These are phyloP conservation scores for Phallusia fumigata DNA, from an alignment of 23 tunicate species.

Conservation along the genomic window DNA sequence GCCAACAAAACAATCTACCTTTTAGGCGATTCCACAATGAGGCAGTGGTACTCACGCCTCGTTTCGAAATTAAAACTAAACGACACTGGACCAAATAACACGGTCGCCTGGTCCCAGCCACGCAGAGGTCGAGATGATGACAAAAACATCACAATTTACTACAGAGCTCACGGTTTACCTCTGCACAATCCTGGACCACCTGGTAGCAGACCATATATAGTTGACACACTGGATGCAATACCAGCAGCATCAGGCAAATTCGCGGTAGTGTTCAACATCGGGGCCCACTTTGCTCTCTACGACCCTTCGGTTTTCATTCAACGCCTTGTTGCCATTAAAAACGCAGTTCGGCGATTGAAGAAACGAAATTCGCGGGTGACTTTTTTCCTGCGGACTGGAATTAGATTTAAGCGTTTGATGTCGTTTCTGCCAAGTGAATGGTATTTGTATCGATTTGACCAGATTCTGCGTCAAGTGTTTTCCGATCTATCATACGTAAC, in stretches of 20 bases:
- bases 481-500: not conserved
- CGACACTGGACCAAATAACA: constrained; percentile 28
- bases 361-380: constrained; percentile 14
- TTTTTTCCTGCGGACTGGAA: constrained; percentile 13
- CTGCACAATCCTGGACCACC: constrained; percentile 46
- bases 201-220: constrained; percentile 50
- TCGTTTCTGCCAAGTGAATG: constrained; percentile 16
- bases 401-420: not conserved
- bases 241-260: constrained; percentile 6
- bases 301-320: constrained; percentile 27
- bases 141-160: constrained; percentile 31
- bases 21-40: constrained; percentile 65
- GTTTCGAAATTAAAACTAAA: not conserved
- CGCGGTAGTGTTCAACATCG: constrained; percentile 36
- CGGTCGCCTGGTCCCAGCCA: constrained; percentile 38
- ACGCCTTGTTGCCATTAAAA: constrained; percentile 24
- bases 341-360: constrained; percentile 18
- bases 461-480: not conserved
- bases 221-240: constrained; percentile 18
- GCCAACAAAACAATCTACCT: constrained; percentile 26
- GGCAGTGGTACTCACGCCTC: constrained; percentile 40
- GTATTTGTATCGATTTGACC: constrained; percentile 19
- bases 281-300: constrained; percentile 25
- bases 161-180: constrained; percentile 48
- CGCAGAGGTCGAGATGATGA: constrained; percentile 12